These are phyloP conservation scores for Lapara coniferarum DNA, from an alignment of 2,888 invertebrate genomes.

Conservation along the genomic window DNA sequence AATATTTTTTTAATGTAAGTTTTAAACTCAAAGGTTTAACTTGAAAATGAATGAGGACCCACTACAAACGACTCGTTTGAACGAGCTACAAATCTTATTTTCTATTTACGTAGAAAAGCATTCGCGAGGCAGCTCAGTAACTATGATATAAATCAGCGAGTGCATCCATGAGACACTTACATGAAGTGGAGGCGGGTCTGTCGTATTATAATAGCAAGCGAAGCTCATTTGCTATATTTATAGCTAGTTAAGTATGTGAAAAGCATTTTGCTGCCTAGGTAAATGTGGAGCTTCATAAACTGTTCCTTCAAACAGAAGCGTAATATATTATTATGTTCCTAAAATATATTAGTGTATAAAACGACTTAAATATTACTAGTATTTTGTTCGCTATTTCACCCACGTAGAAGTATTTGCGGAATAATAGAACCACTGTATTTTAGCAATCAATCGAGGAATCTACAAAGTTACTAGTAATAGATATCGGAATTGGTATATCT, in stretches of 20 bases:
- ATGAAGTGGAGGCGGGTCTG: not conserved
- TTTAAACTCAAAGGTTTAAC: constrained; percentile 11
- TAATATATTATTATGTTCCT: too few species aligned
- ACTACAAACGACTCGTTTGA: constrained; percentile 27
- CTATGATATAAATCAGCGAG: constrained; percentile 27
- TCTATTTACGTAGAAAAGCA: constrained; percentile 31
- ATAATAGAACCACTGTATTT: too few species aligned
- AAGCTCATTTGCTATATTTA: constrained; percentile 6
- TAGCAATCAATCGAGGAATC: too few species aligned
- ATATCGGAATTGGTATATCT: too few species aligned
- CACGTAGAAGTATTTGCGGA: too few species aligned
- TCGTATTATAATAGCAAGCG: constrained; percentile 6
- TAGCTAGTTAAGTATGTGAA: not conserved
- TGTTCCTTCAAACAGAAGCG: not conserved
- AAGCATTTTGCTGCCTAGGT: too few species aligned
- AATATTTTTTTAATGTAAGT: not conserved
- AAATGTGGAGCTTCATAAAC: not conserved
- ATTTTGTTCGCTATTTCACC: too few species aligned
- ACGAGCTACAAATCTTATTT: constrained; percentile 30
- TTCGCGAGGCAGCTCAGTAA: constrained; percentile 30
- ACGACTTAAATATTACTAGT: too few species aligned
- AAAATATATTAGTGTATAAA: too few species aligned
- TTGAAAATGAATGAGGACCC: constrained; percentile 38
- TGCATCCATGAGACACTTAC: constrained; percentile 25
- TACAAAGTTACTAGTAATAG: too few species aligned